These are phyloP conservation scores for Diplogasteroides magnus DNA, from an alignment of 1,140 invertebrate species.

Conservation along the genomic window DNA sequence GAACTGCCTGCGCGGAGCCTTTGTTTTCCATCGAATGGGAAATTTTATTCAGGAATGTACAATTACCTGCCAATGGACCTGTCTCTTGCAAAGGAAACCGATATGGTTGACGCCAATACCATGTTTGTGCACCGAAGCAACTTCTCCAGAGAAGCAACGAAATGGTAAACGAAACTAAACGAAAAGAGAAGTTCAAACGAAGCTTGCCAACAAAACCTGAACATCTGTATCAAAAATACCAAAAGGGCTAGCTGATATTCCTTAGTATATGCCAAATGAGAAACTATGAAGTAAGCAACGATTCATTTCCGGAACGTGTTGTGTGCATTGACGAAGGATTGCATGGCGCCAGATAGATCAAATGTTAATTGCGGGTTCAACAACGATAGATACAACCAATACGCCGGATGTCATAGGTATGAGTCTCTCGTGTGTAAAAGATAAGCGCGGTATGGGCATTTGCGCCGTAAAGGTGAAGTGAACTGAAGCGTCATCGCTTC, in stretches of 20 bases:
- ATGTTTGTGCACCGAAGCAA: slow-evolving; percentile 7
- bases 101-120: slow-evolving; percentile 14
- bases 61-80: slow-evolving; percentile 13
- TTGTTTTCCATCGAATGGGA: background rate
- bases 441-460: no score
- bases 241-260: no score
- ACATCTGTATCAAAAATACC: no score
- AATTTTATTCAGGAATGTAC: slow-evolving; percentile 14
- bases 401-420: background rate
- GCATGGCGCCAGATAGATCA: slow-evolving; percentile 7
- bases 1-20: background rate
- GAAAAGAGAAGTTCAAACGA: background rate
- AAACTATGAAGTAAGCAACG: background rate
- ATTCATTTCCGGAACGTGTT: slow-evolving; percentile 5
- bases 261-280: background rate
- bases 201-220: no score
- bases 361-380: background rate
- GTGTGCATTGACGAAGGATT: slow-evolving; percentile 13
- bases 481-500: no score
- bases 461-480: no score
- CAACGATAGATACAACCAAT: background rate
- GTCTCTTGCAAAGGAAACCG: background rate
- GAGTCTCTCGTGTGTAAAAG: no score
- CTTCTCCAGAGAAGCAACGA: slow-evolving; percentile 4
- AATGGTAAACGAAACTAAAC: slow-evolving; percentile 1